A percentile compares a stretch with the other conserved stretches of the same genome.
Evolutionary conservation across 2,888 invertebrate genomes (phyloP).

Genomic region (Pseudococcus jackbeardsleyi): DNA sequence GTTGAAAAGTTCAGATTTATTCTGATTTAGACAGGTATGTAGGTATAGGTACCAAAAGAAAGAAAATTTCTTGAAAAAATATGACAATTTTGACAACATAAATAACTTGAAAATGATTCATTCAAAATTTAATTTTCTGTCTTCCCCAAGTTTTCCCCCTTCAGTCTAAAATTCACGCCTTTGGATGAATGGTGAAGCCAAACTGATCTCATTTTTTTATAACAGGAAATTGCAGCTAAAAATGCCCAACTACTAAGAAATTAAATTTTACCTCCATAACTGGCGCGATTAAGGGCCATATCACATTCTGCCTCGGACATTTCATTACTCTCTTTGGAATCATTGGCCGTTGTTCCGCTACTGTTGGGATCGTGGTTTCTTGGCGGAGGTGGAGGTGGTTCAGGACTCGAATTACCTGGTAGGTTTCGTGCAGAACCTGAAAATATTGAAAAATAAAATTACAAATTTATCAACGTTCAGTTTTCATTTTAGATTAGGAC

Average conservation of each 20-base stretch:
- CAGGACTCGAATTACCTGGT: slow-evolving; percentile 74
- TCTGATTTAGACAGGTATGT: too few relatives aligned
- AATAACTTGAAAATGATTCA: too few relatives aligned
- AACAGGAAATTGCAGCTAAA: background rate
- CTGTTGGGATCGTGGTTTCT: slow-evolving; percentile 81
- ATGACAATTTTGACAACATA: too few relatives aligned
- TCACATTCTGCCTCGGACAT: slow-evolving; percentile 93
- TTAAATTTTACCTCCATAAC: slow-evolving; percentile 79
- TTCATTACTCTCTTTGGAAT: slow-evolving; percentile 94
- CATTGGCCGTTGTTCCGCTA: slow-evolving; percentile 85
- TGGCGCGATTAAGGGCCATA: slow-evolving; percentile 81
- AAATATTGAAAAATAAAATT: slow-evolving; percentile 25
- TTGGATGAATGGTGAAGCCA: background rate
- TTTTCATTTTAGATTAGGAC: too few relatives aligned
- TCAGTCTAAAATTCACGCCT: background rate
- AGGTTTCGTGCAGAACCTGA: slow-evolving; percentile 75
- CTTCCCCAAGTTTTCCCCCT: too few relatives aligned
- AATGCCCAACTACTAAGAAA: background rate
- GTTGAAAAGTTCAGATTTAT: too few relatives aligned
- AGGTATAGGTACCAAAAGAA: too few relatives aligned
- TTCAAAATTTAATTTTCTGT: too few relatives aligned
- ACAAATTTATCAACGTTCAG: background rate
- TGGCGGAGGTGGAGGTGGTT: slow-evolving; percentile 85
- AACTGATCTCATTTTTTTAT: background rate
- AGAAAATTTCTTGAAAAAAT: too few relatives aligned